phyloP scores from a whole-genome alignment of 2,113 vertebrate species.

The Cyprichromis sp. region DNA sequence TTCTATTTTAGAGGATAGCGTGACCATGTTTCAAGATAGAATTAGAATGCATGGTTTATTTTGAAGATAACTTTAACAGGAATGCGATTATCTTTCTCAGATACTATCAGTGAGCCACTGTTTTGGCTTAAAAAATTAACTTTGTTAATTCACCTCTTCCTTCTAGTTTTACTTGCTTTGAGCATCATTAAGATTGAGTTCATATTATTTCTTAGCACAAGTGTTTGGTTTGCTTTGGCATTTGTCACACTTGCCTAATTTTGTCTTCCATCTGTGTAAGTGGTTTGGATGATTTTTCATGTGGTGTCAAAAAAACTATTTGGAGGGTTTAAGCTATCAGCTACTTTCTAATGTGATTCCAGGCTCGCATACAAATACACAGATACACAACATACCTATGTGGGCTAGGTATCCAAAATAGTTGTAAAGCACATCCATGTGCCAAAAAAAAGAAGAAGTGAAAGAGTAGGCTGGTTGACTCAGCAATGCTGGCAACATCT shows the following conservation, averaged over 20 bases:
- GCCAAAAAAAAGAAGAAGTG: neutral
- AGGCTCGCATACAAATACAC: neutral
- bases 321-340: neutral
- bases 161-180: neutral
- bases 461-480: neutral
- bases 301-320: conserved; percentile 22
- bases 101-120: neutral
- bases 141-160: neutral
- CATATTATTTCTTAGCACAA: neutral
- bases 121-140: neutral
- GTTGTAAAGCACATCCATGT: neutral
- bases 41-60: neutral
- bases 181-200: neutral
- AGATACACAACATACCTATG: neutral
- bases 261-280: neutral
- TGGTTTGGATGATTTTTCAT: conserved; percentile 11
- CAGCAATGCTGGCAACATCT: neutral
- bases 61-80: neutral
- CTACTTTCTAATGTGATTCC: neutral
- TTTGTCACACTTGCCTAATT: neutral
- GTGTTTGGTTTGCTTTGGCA: neutral
- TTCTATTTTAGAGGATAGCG: neutral
- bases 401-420: neutral
- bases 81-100: neutral
- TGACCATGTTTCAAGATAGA: neutral